Percentiles rank a stretch among this genome's conserved stretches.
Conservation (phyloP, 2,797 vertebrate genomes). For the Oreochromis mossambicus region DNA sequence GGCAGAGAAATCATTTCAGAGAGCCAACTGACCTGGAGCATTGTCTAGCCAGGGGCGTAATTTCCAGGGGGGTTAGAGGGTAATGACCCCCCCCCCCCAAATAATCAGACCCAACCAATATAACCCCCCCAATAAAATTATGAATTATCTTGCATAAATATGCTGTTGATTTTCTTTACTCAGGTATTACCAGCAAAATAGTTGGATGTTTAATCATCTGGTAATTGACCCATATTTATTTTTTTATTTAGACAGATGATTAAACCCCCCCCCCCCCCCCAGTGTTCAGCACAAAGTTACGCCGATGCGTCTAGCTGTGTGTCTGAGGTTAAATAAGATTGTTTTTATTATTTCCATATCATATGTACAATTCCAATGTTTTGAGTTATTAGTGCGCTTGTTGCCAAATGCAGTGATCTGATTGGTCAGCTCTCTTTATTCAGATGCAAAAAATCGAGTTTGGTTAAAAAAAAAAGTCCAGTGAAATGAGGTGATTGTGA, state of each 20-base stretch:
- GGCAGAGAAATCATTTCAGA: neutral
- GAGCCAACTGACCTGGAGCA: accelerated
- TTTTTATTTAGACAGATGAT: too few species aligned
- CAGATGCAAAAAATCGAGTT: neutral
- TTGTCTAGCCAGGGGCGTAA: neutral
- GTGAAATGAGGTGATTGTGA: neutral
- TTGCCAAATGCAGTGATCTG: neutral
- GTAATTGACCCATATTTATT: too few species aligned
- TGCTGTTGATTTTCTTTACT: too few species aligned
- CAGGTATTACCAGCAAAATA: too few species aligned
- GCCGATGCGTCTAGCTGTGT: neutral
- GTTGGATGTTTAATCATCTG: too few species aligned
- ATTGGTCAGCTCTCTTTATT: accelerated
- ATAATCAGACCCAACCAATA: too few species aligned
- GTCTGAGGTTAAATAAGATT: neutral
- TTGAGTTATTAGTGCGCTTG: neutral
- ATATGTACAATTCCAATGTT: accelerated
- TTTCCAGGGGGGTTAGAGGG: too few species aligned
- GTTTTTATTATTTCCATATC: neutral
- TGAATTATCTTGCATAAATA: too few species aligned
- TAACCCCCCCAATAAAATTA: too few species aligned
- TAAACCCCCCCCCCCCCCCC: too few species aligned
- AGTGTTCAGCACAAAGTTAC: too few species aligned
- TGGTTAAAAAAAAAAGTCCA: neutral
- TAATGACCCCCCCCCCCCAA: too few species aligned